phyloP scores from a whole-genome alignment of 2,888 invertebrate species.

The Lasioglossum pauxillum region DNA sequence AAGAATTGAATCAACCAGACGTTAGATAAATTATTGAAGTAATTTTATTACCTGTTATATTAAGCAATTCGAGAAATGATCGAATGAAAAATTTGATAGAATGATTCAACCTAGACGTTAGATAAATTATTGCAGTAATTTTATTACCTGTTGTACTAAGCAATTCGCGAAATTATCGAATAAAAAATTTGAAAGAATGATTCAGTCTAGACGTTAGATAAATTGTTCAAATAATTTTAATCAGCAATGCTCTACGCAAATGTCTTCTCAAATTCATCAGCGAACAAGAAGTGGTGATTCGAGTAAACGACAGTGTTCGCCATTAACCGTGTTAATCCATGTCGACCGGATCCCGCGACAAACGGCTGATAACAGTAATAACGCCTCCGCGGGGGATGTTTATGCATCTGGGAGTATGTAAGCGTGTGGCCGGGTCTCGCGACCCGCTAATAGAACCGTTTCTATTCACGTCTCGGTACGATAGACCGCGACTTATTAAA shows the following conservation, averaged over 20 bases:
- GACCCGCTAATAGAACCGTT: background rate
- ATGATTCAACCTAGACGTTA: too few relatives aligned
- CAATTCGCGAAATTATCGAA: too few relatives aligned
- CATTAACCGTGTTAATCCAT: background rate
- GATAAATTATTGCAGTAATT: background rate
- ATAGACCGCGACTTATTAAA: constrained; percentile 33
- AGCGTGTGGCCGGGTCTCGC: background rate
- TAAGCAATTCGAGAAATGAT: too few relatives aligned
- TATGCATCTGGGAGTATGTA: background rate
- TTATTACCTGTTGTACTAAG: too few relatives aligned
- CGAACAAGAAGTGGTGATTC: background rate
- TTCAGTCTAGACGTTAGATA: too few relatives aligned
- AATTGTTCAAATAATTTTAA: background rate
- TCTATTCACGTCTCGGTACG: background rate
- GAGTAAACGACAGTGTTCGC: background rate
- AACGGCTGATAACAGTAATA: background rate
- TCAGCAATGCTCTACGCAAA: background rate
- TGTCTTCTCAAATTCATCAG: background rate
- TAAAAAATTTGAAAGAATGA: too few relatives aligned
- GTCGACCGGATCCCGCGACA: background rate
- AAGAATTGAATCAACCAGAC: too few relatives aligned
- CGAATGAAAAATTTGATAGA: too few relatives aligned
- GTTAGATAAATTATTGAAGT: background rate
- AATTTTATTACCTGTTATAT: background rate
- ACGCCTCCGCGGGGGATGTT: background rate